Base-by-base conservation (phyloP, 2,888 invertebrate genomes). In the Chromoteleia sp. region DNA sequence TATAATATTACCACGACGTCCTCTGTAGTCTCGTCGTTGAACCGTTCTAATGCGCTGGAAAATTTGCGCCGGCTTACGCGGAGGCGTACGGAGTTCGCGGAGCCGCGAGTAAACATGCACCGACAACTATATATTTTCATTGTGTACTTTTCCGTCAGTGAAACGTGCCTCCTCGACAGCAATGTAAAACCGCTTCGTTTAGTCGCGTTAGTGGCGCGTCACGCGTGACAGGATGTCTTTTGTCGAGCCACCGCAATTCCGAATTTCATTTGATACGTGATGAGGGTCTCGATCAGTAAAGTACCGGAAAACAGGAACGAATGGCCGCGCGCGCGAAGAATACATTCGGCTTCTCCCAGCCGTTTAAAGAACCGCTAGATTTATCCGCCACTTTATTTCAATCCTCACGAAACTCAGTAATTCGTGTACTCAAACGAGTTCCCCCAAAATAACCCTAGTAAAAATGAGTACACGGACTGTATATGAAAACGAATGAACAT, bases 201-300 rank as follows among this genome's bases (percentile, higher is more conserved):
- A 65, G 80, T 65, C 71, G 81, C 65, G 75, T 77, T 73, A 63
- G 74, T 21, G 73, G 61, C 77, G 68, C 68, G 68, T 77, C 81
- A 77, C 81, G 77, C 77, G 81, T 73, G 81, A 81, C 76, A 61
- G 81, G 81, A 77, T 77, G 76, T 77, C 77, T 81, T 81, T 81
- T 81, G 81, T 77, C 76, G 81, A 63, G 61, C 68, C 68, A 77
- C 81, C 81, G 61, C 81, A 73, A 81, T 81, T 81, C 50, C 81
- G 81, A 81, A 81, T 81, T 81, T 81, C 81, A 81, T 81, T 81
- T 81, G 81, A 77, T 81, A 81, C 81, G 81, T 81, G 81, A 81
- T 81, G 73, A 61, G 81, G 68, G 81, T 81, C 43, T 63, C 73
- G 75, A 76, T 76, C 75, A 29, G 50, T 17, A 81, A 81, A 76